phyloP scores from a whole-genome alignment of 2,888 invertebrate species.

The Odontothrips loti region DNA sequence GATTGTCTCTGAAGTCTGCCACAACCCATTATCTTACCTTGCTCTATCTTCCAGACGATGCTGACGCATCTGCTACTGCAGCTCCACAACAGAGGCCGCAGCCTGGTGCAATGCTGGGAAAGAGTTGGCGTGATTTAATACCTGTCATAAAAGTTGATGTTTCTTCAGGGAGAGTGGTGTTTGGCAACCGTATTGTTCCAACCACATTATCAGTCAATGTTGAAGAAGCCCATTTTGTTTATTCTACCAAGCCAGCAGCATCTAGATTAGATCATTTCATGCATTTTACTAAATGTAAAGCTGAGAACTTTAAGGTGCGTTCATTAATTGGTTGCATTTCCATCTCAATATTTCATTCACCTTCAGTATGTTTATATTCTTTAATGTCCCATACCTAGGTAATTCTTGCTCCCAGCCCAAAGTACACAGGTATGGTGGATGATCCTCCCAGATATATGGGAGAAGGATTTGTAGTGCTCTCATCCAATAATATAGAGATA shows the following conservation, averaged over 20 bases:
- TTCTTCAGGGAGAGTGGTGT: slow-evolving; percentile 84
- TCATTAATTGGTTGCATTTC: slow-evolving; percentile 27
- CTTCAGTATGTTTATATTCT: slow-evolving; percentile 22
- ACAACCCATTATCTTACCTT: not conserved
- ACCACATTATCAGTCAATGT: slow-evolving; percentile 87
- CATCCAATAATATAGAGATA: slow-evolving; percentile 88
- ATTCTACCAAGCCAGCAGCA: slow-evolving; percentile 92
- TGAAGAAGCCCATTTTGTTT: slow-evolving; percentile 90
- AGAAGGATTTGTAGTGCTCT: slow-evolving; percentile 95
- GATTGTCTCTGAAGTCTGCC: too few relatives aligned
- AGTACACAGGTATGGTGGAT: slow-evolving; percentile 87
- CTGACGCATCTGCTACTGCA: not conserved
- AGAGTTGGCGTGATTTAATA: slow-evolving; percentile 92
- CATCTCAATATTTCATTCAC: slow-evolving; percentile 22
- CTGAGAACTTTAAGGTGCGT: slow-evolving; percentile 78
- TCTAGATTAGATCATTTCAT: slow-evolving; percentile 90
- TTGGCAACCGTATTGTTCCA: slow-evolving; percentile 91
- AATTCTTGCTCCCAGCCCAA: slow-evolving; percentile 92
- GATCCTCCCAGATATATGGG: slow-evolving; percentile 97
- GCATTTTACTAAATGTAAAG: slow-evolving; percentile 92
- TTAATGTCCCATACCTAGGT: slow-evolving; percentile 50
- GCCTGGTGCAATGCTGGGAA: slow-evolving; percentile 74
- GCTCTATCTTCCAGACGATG: not conserved
- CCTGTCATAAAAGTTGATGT: slow-evolving; percentile 95
- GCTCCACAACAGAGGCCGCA: slow-evolving; percentile 35